Evolutionary conservation across 2,113 vertebrate species (phyloP).

Genomic region (Geococcyx californianus): DNA sequence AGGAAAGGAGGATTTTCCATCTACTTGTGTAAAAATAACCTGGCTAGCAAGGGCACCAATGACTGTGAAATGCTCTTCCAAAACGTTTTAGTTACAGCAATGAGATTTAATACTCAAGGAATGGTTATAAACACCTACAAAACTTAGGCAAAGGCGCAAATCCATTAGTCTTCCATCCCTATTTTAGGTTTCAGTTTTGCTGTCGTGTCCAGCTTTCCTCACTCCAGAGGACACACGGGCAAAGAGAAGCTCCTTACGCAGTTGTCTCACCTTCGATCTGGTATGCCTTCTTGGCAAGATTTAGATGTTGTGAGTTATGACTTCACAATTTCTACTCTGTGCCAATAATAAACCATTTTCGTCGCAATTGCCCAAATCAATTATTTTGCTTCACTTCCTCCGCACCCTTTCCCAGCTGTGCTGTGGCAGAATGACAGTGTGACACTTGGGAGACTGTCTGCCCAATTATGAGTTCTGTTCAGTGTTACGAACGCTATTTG

Average conservation of each 20-base stretch:
- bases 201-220: background rate
- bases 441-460: background rate
- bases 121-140: background rate
- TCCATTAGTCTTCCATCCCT: background rate
- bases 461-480: conserved; percentile 4
- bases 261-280: background rate
- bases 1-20: background rate
- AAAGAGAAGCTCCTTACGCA: background rate
- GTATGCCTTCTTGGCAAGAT: background rate
- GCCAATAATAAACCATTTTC: background rate
- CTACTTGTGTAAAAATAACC: background rate
- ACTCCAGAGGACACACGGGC: accelerated
- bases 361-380: background rate
- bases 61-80: background rate
- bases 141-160: background rate
- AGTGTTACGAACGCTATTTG: background rate
- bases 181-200: accelerated
- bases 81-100: background rate
- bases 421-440: conserved; percentile 16
- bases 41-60: background rate
- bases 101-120: background rate
- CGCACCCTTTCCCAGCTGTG: conserved; percentile 17
- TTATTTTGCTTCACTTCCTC: conserved; percentile 2
- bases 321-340: background rate
- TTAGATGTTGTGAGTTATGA: background rate